These are phyloP conservation scores for Hippocampus zosterae DNA, from an alignment of 2,113 vertebrate species.

Conservation along the genomic window DNA sequence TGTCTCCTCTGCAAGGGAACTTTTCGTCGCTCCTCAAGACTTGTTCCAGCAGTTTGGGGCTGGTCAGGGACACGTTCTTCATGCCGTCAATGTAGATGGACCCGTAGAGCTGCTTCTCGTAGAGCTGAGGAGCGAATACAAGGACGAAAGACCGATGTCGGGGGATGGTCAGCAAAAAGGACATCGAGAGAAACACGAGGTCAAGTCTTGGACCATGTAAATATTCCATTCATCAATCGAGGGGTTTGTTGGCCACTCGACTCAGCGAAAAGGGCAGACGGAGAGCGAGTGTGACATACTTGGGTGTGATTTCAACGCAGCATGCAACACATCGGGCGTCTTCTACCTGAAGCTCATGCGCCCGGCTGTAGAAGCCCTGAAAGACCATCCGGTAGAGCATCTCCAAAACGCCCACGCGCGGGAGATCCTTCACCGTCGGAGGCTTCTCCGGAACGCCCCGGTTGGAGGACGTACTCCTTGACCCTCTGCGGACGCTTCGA, in stretches of 20 bases:
- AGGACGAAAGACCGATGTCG: not conserved
- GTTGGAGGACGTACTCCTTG: constrained; percentile 11
- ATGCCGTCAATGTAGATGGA: constrained; percentile 75
- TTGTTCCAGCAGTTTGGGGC: constrained; percentile 79
- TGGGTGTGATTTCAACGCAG: not conserved
- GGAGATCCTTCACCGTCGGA: constrained; percentile 55
- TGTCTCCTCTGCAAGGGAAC: constrained; percentile 79
- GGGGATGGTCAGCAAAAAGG: not conserved
- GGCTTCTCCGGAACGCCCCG: constrained; percentile 23
- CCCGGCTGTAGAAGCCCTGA: constrained; percentile 57
- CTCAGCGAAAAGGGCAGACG: no score
- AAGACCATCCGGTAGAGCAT: constrained; percentile 61
- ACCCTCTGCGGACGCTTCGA: constrained; percentile 4
- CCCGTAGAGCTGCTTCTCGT: constrained; percentile 77
- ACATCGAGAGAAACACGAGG: not conserved
- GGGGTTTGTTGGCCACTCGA: no score
- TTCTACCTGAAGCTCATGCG: constrained; percentile 73
- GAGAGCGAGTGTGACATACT: no score
- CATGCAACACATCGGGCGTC: not conserved
- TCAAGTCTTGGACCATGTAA: no score
- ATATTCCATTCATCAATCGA: no score
- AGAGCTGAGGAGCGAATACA: constrained; percentile 44
- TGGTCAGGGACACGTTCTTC: constrained; percentile 70
- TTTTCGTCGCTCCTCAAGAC: constrained; percentile 86
- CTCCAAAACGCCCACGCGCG: constrained; percentile 31